Base-by-base conservation (phyloP, 2,888 invertebrate species). In the Dasypolia templi region DNA sequence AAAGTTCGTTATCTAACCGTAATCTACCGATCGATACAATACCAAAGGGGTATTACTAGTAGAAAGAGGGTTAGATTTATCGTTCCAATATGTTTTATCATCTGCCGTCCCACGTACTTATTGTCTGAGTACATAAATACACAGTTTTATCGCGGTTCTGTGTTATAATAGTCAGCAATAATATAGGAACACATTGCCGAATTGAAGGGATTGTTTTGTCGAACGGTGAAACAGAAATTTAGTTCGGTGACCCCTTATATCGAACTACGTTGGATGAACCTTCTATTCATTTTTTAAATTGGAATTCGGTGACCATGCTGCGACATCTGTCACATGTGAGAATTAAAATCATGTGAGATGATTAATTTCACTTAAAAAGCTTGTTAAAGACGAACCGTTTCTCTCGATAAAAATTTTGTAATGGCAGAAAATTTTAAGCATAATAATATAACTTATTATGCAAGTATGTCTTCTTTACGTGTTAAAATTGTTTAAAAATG, bases 1-100 rank as follows among this genome's bases (percentile, higher is more conserved):
- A 14, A 65, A 39, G 32, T 63, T 64, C 44, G 56, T 64, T 86
- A 89, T 88, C 88, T 72, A 63, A 74, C 56, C 35, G 29, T 86
- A 84, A 89, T 90, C 88, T 86, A 68, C 75, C 74, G 86, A 89
- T 88, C 85, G 85, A 78, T 81, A 83, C 73, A 72, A 80, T 82
- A 74, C 82, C 84, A 81, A 77, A 79, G 67, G 76, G 77, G 64
- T 80, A 67, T 72, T 75, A 86, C 82, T 85, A 79, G 58, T 39
- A 72, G 77, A 79, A 77, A 71, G 67, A 81, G 89, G 90, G 89
- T 75, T 82, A 51, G 65, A 67, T 76, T 83, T 88, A 89, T 88
- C 83, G 78, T 75, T 81, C 72, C 77, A 82, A 81, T 85, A 86
- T 84, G 84, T 86, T 84, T 88, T 84, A 88, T 87, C 83, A 79